Evolutionary conservation across 2,797 vertebrate genomes (phyloP).

Genomic region (Scyliorhinus canicula): DNA sequence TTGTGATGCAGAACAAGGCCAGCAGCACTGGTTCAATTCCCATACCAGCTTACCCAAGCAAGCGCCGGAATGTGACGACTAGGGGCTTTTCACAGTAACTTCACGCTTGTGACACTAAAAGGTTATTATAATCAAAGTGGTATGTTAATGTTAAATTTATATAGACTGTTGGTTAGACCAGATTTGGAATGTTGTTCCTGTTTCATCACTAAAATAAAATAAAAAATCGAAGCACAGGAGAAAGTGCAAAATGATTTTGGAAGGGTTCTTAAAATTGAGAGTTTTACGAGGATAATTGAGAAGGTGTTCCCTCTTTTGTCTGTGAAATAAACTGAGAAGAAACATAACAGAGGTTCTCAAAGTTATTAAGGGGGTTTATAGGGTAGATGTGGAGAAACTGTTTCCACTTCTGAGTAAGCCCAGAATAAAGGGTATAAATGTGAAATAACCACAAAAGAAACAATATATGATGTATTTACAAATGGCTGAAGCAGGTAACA

Average conservation of each 20-base stretch:
- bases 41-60: too few relatives aligned
- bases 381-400: neutral
- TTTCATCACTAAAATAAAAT: neutral
- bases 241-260: too few relatives aligned
- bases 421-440: neutral
- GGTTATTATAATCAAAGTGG: too few relatives aligned
- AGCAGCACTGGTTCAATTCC: too few relatives aligned
- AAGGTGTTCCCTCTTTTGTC: neutral
- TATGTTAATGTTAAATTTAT: neutral
- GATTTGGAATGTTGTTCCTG: neutral
- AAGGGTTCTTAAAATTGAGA: neutral
- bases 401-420: neutral
- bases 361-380: neutral
- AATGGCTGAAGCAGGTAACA: neutral
- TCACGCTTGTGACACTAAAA: too few relatives aligned
- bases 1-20: too few relatives aligned
- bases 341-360: neutral
- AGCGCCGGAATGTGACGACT: too few relatives aligned
- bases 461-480: neutral
- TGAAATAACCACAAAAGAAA: neutral
- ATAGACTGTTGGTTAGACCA: too few relatives aligned
- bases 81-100: too few relatives aligned
- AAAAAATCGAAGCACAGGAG: neutral
- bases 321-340: neutral
- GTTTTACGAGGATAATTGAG: neutral